These are phyloP conservation scores for Tigriopus japonicus DNA, from an alignment of 1,140 invertebrate species.

Conservation along the genomic window DNA sequence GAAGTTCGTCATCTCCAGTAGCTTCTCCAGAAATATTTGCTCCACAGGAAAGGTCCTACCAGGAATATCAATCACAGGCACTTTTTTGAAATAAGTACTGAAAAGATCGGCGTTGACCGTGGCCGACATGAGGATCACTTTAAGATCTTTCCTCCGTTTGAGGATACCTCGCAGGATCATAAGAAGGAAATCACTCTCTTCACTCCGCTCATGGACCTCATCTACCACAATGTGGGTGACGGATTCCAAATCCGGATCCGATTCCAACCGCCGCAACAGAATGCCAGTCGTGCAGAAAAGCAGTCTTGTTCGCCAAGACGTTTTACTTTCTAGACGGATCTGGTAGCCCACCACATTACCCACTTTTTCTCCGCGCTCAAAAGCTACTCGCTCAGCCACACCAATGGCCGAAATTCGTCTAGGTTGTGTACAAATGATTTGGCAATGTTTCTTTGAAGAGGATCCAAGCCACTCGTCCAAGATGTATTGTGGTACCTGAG, in stretches of 20 bases:
- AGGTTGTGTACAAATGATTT: constrained; percentile 79
- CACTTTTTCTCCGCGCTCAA: constrained; percentile 61
- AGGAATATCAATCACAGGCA: constrained; percentile 11
- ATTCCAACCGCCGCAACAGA: constrained; percentile 43
- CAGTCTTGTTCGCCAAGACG: constrained; percentile 56
- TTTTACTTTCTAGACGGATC: constrained; percentile 38
- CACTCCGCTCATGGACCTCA: constrained; percentile 85
- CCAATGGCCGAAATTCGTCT: constrained; percentile 70
- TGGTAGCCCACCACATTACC: constrained; percentile 84
- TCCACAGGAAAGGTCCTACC: constrained; percentile 12
- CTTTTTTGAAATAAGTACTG: constrained; percentile 54
- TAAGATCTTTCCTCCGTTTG: constrained; percentile 39
- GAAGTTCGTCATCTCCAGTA: neutral
- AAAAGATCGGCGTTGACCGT: constrained; percentile 63
- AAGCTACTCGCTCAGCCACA: constrained; percentile 50
- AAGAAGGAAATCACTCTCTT: constrained; percentile 76
- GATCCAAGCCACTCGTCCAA: constrained; percentile 47
- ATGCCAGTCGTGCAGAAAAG: constrained; percentile 85
- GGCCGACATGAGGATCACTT: constrained; percentile 85
- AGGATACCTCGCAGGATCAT: constrained; percentile 60
- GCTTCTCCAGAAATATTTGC: constrained; percentile 9
- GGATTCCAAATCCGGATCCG: constrained; percentile 44
- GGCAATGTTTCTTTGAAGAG: neutral
- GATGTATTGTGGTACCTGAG: constrained; percentile 77
- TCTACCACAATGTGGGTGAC: constrained; percentile 66